Evolutionary conservation across 2,797 vertebrate species (phyloP).

Genomic region (Peromyscus aztecus): DNA sequence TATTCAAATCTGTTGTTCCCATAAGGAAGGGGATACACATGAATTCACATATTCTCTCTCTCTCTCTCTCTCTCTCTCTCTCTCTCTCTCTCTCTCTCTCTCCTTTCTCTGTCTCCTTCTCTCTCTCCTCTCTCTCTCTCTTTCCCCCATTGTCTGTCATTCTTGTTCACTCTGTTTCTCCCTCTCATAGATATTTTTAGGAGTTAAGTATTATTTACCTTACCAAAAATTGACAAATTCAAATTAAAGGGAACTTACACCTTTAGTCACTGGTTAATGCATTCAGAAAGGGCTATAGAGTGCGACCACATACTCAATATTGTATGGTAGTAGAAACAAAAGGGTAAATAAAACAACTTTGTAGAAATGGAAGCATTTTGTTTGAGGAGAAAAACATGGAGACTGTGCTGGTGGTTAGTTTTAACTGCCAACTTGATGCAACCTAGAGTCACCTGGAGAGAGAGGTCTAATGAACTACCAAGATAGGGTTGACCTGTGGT

Average conservation of each 20-base stretch:
- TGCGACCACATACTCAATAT: accelerated
- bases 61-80: neutral
- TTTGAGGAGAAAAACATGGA: neutral
- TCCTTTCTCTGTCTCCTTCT: neutral
- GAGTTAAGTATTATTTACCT: neutral
- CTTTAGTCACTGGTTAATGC: neutral
- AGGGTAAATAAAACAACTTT: neutral
- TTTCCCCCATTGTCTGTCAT: neutral
- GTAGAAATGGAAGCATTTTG: neutral
- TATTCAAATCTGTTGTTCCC: constrained; percentile 60
- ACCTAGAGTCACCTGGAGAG: neutral
- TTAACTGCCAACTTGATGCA: neutral
- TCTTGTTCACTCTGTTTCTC: too few relatives aligned
- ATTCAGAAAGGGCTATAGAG: neutral
- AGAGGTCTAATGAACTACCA: neutral
- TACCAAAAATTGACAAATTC: neutral
- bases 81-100: too few relatives aligned
- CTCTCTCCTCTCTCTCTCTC: neutral
- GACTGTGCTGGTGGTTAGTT: neutral
- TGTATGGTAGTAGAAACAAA: neutral
- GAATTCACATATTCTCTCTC: neutral
- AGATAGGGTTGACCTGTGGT: neutral
- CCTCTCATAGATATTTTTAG: neutral
- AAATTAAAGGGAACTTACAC: neutral
- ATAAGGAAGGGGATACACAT: neutral